These are phyloP conservation scores for Helarctos malayanus DNA, from an alignment of 2,797 vertebrate species.

Conservation along the genomic window DNA sequence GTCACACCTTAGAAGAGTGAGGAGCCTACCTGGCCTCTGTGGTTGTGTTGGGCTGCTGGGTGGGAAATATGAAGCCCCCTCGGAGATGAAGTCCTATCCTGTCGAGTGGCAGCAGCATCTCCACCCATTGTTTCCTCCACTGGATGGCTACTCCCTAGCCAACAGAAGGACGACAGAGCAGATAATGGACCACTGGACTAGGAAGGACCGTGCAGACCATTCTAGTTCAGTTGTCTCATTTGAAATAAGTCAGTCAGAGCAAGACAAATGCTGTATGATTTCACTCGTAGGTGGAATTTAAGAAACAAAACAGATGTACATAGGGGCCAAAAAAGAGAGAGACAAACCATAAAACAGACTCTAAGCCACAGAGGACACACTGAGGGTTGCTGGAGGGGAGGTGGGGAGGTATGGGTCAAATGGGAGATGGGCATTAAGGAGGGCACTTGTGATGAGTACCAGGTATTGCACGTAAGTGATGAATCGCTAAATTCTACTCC, in stretches of 20 bases:
- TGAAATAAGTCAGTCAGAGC: background rate
- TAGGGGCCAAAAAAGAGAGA: background rate
- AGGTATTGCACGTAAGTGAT: background rate
- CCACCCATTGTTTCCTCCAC: constrained; percentile 81
- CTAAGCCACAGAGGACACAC: background rate
- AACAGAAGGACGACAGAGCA: background rate
- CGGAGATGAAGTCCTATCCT: constrained; percentile 96
- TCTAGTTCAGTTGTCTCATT: background rate
- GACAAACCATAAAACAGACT: background rate
- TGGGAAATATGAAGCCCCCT: constrained; percentile 95
- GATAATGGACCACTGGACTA: background rate
- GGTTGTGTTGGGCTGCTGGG: constrained; percentile 92
- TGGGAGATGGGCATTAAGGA: background rate
- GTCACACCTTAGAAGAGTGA: background rate
- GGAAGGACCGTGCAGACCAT: background rate
- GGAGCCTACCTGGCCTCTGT: constrained; percentile 92
- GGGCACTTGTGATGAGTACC: background rate
- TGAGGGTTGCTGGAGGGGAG: background rate
- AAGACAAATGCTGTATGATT: background rate
- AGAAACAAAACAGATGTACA: background rate
- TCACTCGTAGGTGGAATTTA: background rate
- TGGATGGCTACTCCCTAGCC: constrained; percentile 73
- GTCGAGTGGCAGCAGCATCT: constrained; percentile 91
- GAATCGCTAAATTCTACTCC: background rate
- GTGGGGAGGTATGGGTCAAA: background rate